Evolutionary conservation across 2,888 invertebrate species (phyloP).

Genomic region (Entomobrya multifasciata): DNA sequence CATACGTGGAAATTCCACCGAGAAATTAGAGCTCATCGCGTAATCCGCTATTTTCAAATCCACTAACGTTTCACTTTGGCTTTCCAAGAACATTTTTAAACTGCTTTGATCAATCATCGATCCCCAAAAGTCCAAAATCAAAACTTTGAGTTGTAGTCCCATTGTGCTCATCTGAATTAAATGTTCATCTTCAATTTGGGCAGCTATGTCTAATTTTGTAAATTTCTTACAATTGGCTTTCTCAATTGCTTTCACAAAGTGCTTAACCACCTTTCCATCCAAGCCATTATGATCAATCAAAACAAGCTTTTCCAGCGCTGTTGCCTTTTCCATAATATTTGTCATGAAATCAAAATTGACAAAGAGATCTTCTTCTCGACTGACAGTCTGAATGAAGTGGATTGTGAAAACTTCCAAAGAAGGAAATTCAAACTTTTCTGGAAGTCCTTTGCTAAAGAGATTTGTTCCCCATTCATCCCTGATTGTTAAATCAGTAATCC

Average conservation of each 20-base stretch:
- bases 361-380: slow-evolving; percentile 38
- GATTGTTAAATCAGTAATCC: slow-evolving; percentile 63
- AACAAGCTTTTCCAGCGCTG: slow-evolving; percentile 55
- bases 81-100: slow-evolving; percentile 67
- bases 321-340: slow-evolving; percentile 54
- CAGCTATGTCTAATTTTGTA: slow-evolving; percentile 63
- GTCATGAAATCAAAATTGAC: slow-evolving; percentile 69
- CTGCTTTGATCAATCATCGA: slow-evolving; percentile 49
- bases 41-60: slow-evolving; percentile 71
- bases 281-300: slow-evolving; percentile 73
- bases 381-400: slow-evolving; percentile 70
- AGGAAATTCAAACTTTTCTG: slow-evolving; percentile 49
- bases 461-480: slow-evolving; percentile 73
- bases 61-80: slow-evolving; percentile 67
- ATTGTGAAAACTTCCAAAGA: slow-evolving; percentile 50
- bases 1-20: slow-evolving; percentile 73
- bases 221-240: slow-evolving; percentile 40
- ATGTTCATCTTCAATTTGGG: slow-evolving; percentile 73
- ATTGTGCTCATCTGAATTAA: slow-evolving; percentile 63
- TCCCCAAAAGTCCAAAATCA: slow-evolving; percentile 75
- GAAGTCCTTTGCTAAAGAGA: slow-evolving; percentile 53
- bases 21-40: slow-evolving; percentile 72
- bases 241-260: slow-evolving; percentile 56
- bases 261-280: slow-evolving; percentile 67
- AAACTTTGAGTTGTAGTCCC: slow-evolving; percentile 58